phyloP scores from a whole-genome alignment of 2,797 vertebrate species.

The Lepus townsendii region DNA sequence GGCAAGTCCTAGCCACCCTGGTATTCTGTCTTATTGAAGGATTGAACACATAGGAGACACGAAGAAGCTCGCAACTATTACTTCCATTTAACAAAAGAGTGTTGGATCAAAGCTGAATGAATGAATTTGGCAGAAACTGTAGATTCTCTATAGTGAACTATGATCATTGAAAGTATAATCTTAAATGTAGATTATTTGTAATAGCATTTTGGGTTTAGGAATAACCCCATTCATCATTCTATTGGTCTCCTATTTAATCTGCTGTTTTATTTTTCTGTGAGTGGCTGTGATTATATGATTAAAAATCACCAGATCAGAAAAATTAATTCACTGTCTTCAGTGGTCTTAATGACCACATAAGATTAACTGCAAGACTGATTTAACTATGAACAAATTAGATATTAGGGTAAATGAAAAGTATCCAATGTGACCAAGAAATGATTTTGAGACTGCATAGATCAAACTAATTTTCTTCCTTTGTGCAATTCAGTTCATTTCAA shows the following conservation, averaged over 20 bases:
- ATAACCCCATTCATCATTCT: conserved; percentile 74
- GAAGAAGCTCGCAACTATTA: conserved; percentile 53
- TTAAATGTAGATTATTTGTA: conserved; percentile 49
- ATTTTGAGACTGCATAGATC: conserved; percentile 72
- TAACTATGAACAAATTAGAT: conserved; percentile 76
- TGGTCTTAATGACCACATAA: conserved; percentile 68
- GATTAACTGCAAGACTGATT: conserved; percentile 77
- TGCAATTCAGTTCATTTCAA: conserved; percentile 61
- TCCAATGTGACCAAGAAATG: conserved; percentile 73
- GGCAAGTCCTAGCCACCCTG: background rate
- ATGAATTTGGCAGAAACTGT: conserved; percentile 57
- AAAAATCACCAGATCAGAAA: conserved; percentile 78
- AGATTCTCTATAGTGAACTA: background rate
- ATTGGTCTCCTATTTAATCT: conserved; percentile 78
- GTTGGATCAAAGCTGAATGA: conserved; percentile 63
- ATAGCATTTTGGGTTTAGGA: conserved; percentile 40
- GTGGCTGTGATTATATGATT: conserved; percentile 72
- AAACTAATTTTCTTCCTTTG: conserved; percentile 78
- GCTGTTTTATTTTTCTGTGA: conserved; percentile 78
- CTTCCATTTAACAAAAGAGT: conserved; percentile 53
- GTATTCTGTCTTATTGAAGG: background rate
- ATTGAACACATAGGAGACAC: background rate
- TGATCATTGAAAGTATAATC: too few relatives aligned
- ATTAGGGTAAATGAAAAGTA: conserved; percentile 78
- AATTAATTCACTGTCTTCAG: conserved; percentile 76